Base-by-base conservation (phyloP, 1,140 invertebrate species). In the Cydia strobilella region DNA sequence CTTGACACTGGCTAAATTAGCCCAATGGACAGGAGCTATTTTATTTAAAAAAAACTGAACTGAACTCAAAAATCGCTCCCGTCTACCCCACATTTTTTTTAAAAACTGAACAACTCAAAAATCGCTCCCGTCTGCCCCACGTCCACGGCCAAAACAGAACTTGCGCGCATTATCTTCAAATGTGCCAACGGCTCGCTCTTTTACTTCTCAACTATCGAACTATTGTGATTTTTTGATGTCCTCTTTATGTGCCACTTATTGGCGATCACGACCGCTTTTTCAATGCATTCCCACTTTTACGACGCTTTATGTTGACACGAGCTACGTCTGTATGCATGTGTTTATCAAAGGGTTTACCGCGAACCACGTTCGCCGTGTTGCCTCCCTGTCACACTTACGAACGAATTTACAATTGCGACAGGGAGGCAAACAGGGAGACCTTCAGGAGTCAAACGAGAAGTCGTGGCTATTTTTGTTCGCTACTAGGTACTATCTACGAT, bases 81-180 rank as follows among this genome's bases (percentile, higher is more conserved):
- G n/a, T n/a, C n/a, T n/a, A n/a, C n/a, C n/a, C n/a, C n/a, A n/a
- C n/a, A n/a, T n/a, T n/a, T n/a, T n/a, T n/a, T n/a, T n/a, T n/a
- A n/a, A n/a, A n/a, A n/a, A n/a, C n/a, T n/a, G n/a, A n/a, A n/a
- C n/a, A n/a, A n/a, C n/a, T n/a, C n/a, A n/a, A n/a, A 23, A 59
- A 20, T 23, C 54, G 54, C 54, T 59, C 15, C 6, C 54, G 10
- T 3, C 20, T 63, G 66, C 48, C 10, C n/a, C 15, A 10, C 3
- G 20, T 80, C 80, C 48, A 63, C 73, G 5, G 42, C 72, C 59
- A 74, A 71, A 77, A 78, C 84, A 79, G 81, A 83, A 86, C 85
- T 88, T 89, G 90, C 80, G 84, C 85, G 85, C 86, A 90, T 92
- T 90, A 92, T 92, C 89, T 88, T 92, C 90, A 89, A 90, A 90